These are phyloP conservation scores for Calliopum simillimum DNA, from an alignment of 2,888 invertebrate genomes.

Conservation along the genomic window DNA sequence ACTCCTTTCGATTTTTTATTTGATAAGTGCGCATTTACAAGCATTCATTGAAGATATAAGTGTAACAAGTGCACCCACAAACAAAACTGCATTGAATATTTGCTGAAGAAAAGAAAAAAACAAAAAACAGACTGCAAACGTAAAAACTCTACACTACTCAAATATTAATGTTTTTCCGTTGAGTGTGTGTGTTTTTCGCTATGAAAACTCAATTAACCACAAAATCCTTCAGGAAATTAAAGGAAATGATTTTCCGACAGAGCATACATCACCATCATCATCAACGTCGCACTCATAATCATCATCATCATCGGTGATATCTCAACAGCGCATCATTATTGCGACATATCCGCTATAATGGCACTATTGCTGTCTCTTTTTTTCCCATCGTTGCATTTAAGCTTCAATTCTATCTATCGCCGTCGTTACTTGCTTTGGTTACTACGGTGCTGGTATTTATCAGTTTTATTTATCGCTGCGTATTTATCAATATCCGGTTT, in stretches of 20 bases:
- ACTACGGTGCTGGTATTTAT: constrained; percentile 27
- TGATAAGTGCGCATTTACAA: neutral
- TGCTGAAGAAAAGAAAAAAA: neutral
- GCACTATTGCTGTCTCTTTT: neutral
- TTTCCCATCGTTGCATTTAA: neutral
- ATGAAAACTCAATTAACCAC: constrained; percentile 26
- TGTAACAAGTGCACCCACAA: neutral
- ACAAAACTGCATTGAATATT: neutral
- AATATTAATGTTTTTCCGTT: neutral
- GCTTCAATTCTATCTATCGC: neutral
- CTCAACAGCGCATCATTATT: neutral
- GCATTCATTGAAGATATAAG: neutral
- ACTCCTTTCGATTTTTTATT: too few species aligned
- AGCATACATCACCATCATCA: constrained; percentile 1
- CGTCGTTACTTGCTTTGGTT: neutral
- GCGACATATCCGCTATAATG: constrained; percentile 20
- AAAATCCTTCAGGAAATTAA: constrained; percentile 26
- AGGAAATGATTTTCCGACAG: constrained; percentile 14
- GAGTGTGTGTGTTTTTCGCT: neutral
- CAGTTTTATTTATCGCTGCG: constrained; percentile 28
- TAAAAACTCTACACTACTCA: neutral
- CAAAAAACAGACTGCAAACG: neutral
- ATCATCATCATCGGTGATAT: neutral
- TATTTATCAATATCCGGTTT: constrained; percentile 33
- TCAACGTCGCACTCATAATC: neutral